Percentiles rank a stretch among this genome's conserved stretches.
These are phyloP conservation scores for Gallinago jamesoni DNA, from an alignment of 2,113 vertebrate genomes.

Conservation along the genomic window DNA sequence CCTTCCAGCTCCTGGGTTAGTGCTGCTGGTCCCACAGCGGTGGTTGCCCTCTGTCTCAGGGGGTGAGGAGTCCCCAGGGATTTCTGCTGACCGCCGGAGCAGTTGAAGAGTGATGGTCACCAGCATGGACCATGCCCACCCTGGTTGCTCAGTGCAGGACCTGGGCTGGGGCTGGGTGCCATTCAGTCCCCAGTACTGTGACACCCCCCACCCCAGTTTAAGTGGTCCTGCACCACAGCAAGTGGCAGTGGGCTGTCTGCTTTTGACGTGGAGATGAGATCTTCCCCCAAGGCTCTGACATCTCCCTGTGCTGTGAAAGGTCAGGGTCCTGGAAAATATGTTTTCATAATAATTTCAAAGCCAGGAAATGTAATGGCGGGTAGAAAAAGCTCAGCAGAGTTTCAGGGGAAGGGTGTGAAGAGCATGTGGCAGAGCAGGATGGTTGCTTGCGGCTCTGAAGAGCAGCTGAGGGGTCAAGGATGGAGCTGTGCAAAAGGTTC, in stretches of 20 bases:
- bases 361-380: neutral
- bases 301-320: neutral
- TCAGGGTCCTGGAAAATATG: accelerated
- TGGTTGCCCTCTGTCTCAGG: accelerated
- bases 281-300: neutral
- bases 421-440: neutral
- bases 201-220: neutral
- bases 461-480: neutral
- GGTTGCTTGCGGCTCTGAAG: neutral
- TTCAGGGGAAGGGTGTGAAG: neutral
- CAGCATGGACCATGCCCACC: accelerated
- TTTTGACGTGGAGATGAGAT: neutral
- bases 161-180: neutral
- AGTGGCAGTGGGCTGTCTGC: accelerated
- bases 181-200: accelerated
- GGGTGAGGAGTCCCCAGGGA: accelerated
- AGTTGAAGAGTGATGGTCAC: neutral
- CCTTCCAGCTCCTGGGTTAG: neutral
- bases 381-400: neutral
- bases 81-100: neutral
- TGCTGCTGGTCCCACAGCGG: neutral
- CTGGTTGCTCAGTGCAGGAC: accelerated
- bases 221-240: accelerated
- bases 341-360: neutral
- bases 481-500: neutral